Evolutionary conservation across 2,113 vertebrate genomes (phyloP), one percentile per base, ranked within the genome.

Genomic region (Aptenodytes forsteri): DNA sequence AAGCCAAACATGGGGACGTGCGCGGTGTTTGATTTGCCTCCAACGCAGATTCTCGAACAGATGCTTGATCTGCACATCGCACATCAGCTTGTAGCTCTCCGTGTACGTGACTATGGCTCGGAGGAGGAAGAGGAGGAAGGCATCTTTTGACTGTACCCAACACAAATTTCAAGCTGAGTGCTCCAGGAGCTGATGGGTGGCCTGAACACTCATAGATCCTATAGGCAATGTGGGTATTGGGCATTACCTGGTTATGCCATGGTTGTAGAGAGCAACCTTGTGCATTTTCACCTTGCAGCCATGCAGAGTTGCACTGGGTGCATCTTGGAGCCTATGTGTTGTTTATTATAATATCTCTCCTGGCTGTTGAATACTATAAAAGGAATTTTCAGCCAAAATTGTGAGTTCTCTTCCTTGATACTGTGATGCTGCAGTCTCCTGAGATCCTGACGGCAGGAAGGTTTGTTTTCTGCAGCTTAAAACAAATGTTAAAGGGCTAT

Each of bases 51-150:
- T 66, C 38, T 38, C 2, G 1, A 73, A 15, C 86, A 65, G 79
- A 58, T 59, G 79, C 65, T 73, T 9, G 11, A 34, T 5, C 22
- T 8, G 18, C 11, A 32, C 56, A 34, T 65, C 16, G 1, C 66
- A 26, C 66, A 27, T 34, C 62, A 47, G 56, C 56, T 66, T 44
- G 44, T 26, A 32, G 47, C 3, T 0, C 5, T 1, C 49, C 0
- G 1, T 9, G 42, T 19, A 20, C 0, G 2, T 83, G 66, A 70
- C 58, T 58, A 1, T 5, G 46, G 30, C 15, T 5, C 0, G 1
- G 62, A 61, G 47, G 30, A 76, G 72, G 62, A 61, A 44, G 30
- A 76, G 72, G 58, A 86, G 38, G 50, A 66, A 47, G 32, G 42
- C 8, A 3, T 15, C 50, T 75, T 62, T 19, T 42, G 25, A 16